A percentile compares a stretch with the other conserved stretches of the same genome.
phyloP scores from a whole-genome alignment of 2,888 invertebrate genomes.

The Sphinx pinastri region DNA sequence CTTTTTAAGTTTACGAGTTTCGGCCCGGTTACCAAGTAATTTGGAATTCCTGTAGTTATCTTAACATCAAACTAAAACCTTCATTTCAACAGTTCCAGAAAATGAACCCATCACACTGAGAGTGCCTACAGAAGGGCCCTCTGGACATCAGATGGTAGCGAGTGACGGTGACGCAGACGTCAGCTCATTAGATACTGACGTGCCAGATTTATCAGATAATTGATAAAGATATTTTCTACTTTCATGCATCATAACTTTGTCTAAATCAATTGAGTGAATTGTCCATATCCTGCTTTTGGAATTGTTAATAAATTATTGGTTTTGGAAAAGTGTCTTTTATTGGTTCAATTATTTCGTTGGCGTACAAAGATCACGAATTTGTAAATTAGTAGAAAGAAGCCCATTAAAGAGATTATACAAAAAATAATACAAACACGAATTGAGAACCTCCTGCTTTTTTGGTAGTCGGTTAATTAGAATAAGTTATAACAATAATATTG shows the following conservation, averaged over 20 bases:
- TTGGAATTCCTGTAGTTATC: no score
- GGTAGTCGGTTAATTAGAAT: no score
- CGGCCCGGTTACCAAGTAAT: no score
- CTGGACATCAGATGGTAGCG: conserved; percentile 29
- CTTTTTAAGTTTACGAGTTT: no score
- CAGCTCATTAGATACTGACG: conserved; percentile 71
- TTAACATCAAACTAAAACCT: neutral
- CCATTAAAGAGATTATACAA: no score
- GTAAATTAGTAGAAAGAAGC: no score
- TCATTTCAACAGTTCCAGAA: neutral
- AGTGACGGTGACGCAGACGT: conserved; percentile 73
- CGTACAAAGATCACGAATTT: neutral
- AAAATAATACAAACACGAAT: no score
- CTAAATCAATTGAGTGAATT: conserved; percentile 1
- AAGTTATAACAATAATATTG: no score
- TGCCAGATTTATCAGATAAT: conserved; percentile 62
- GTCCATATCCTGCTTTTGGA: conserved; percentile 35
- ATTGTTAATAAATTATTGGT: conserved; percentile 55
- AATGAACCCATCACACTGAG: neutral
- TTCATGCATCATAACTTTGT: neutral
- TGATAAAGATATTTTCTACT: conserved; percentile 34
- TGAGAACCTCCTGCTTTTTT: no score
- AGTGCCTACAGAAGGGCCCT: neutral
- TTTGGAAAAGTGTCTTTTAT: conserved; percentile 30
- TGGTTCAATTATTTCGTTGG: conserved; percentile 4